These are phyloP conservation scores for Cerastis rubricosa DNA, from an alignment of 2,888 invertebrate species.

Conservation along the genomic window DNA sequence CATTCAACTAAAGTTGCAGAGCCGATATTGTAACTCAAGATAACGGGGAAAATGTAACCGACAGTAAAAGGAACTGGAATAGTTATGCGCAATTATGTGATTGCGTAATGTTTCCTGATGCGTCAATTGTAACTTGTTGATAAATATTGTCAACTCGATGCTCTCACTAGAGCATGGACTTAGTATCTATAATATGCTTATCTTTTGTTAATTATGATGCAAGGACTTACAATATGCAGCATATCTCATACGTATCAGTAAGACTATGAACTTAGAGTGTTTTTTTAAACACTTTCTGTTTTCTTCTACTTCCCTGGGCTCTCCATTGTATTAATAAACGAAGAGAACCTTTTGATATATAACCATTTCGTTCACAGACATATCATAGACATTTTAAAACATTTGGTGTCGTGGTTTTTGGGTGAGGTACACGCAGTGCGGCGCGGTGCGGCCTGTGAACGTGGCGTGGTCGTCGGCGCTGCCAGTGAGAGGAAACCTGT, in stretches of 20 bases:
- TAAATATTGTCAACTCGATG: constrained; percentile 37
- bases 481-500: constrained; percentile 88
- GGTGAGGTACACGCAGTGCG: constrained; percentile 47
- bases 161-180: constrained; percentile 13
- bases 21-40: constrained; percentile 62
- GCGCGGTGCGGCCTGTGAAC: constrained; percentile 60
- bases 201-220: constrained; percentile 31
- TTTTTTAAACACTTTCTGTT: constrained; percentile 9
- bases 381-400: constrained; percentile 5
- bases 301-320: neutral
- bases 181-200: constrained; percentile 14
- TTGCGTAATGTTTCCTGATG: constrained; percentile 49
- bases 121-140: constrained; percentile 35
- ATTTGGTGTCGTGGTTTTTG: constrained; percentile 47
- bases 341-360: constrained; percentile 2
- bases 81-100: constrained; percentile 48
- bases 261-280: neutral
- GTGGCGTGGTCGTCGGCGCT: constrained; percentile 72
- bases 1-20: constrained; percentile 71
- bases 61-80: constrained; percentile 52
- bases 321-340: neutral
- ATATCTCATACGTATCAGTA: neutral
- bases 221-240: constrained; percentile 26
- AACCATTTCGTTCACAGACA: constrained; percentile 4
- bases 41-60: constrained; percentile 55